phyloP scores from a whole-genome alignment of 2,888 invertebrate genomes.

The Pyrgus malvae region DNA sequence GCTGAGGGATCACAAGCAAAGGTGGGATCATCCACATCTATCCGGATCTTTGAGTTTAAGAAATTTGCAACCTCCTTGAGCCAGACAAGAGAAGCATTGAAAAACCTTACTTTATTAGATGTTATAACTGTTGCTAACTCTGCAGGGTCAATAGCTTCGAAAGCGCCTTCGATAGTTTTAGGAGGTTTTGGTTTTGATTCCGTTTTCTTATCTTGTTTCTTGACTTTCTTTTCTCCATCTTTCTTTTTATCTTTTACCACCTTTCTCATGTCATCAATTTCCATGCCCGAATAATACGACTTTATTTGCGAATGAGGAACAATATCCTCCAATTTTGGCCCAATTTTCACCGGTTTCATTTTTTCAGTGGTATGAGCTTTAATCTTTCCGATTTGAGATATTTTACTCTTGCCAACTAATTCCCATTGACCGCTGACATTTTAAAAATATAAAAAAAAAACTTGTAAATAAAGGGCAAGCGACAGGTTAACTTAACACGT shows the following conservation, averaged over 20 bases:
- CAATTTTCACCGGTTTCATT: constrained; percentile 83
- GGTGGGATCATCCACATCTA: constrained; percentile 84
- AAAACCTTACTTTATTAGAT: constrained; percentile 84
- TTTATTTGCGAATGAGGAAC: constrained; percentile 86
- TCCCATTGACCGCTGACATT: constrained; percentile 85
- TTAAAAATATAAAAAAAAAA: constrained; percentile 43
- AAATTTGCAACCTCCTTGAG: constrained; percentile 85
- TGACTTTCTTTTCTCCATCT: constrained; percentile 64
- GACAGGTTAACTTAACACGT: constrained; percentile 71
- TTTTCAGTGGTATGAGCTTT: constrained; percentile 81
- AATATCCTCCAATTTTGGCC: constrained; percentile 88
- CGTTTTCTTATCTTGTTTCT: constrained; percentile 75
- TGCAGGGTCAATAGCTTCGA: constrained; percentile 81
- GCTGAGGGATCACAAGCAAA: constrained; percentile 79
- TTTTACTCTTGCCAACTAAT: constrained; percentile 86
- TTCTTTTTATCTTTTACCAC: constrained; percentile 79
- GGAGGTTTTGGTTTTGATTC: constrained; percentile 84
- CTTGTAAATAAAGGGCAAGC: constrained; percentile 68
- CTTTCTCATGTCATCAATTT: constrained; percentile 83
- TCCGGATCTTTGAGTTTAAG: constrained; percentile 83
- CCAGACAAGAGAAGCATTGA: constrained; percentile 86
- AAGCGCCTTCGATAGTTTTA: constrained; percentile 84
- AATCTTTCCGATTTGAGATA: constrained; percentile 76
- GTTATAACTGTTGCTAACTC: constrained; percentile 77
- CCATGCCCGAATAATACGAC: constrained; percentile 84